A percentile compares a stretch with the other conserved stretches of the same genome.
Evolutionary conservation across 2,113 vertebrate genomes (phyloP).

Genomic region (Genyomyrus donnyi): DNA sequence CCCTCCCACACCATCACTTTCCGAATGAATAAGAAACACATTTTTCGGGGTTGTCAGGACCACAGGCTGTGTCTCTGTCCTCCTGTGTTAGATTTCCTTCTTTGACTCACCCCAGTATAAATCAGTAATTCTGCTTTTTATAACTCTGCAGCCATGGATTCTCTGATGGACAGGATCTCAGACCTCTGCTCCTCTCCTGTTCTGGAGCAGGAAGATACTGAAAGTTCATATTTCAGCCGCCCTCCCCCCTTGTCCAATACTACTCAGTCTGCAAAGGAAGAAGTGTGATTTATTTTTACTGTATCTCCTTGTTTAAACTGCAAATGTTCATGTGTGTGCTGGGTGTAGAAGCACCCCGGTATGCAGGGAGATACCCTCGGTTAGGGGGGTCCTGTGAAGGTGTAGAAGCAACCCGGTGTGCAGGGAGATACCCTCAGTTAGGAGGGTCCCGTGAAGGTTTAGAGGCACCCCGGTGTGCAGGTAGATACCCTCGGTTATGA

Average conservation of each 20-base stretch:
- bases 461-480: too few species aligned
- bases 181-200: background rate
- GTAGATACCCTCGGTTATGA: too few species aligned
- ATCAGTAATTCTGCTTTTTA: background rate
- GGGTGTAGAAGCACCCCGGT: too few species aligned
- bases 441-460: too few species aligned
- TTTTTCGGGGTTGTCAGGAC: background rate
- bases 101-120: background rate
- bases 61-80: background rate
- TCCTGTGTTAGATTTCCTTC: background rate
- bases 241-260: background rate
- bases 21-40: background rate
- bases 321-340: conserved; percentile 10
- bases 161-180: too few species aligned
- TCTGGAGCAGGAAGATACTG: background rate
- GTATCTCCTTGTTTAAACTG: background rate
- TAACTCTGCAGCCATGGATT: background rate
- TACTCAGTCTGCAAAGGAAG: background rate
- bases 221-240: background rate
- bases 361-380: too few species aligned
- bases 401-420: too few species aligned
- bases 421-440: too few species aligned
- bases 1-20: background rate
- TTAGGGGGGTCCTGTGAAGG: too few species aligned
- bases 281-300: background rate